Percentiles rank a stretch among this genome's conserved stretches.
Evolutionary conservation across 53 echinoderm and acorn worm species (phyloP).

Genomic region (Holothuria leucospilota): DNA sequence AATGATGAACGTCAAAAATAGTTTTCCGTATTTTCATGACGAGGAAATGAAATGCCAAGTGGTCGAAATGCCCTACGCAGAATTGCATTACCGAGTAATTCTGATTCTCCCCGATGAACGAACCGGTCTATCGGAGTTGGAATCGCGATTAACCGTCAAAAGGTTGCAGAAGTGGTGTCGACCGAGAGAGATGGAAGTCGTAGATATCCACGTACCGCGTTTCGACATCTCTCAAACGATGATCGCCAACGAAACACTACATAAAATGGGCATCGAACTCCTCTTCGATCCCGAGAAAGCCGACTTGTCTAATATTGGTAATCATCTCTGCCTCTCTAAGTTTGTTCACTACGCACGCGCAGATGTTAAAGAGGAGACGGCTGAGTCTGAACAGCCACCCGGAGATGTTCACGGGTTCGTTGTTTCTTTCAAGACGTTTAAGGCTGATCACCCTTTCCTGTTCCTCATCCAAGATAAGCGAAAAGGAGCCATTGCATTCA

Average conservation of each 20-base stretch:
- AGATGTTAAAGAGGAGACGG: conserved; percentile 86
- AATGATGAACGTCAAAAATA: conserved; percentile 51
- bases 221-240: conserved; percentile 77
- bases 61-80: conserved; percentile 85
- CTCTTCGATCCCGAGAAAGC: conserved; percentile 71
- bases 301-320: conserved; percentile 75
- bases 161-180: conserved; percentile 60
- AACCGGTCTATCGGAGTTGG: conserved; percentile 65
- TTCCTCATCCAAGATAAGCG: conserved; percentile 65
- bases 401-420: conserved; percentile 51
- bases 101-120: conserved; percentile 75
- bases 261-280: conserved; percentile 77
- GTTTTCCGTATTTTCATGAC: conserved; percentile 53
- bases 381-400: conserved; percentile 74
- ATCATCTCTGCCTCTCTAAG: conserved; percentile 70
- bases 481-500: conserved; percentile 62
- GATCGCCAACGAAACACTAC: conserved; percentile 57
- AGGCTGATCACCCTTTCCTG: conserved; percentile 73
- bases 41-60: conserved; percentile 70
- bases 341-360: conserved; percentile 83
- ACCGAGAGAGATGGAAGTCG: conserved; percentile 49
- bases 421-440: conserved; percentile 55
- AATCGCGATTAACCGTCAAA: conserved; percentile 58
- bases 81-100: conserved; percentile 72
- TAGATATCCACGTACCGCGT: conserved; percentile 69